A percentile compares a stretch with the other conserved stretches of the same genome.
phyloP scores from a whole-genome alignment of 2,888 invertebrate species.

The Muscina levida region DNA sequence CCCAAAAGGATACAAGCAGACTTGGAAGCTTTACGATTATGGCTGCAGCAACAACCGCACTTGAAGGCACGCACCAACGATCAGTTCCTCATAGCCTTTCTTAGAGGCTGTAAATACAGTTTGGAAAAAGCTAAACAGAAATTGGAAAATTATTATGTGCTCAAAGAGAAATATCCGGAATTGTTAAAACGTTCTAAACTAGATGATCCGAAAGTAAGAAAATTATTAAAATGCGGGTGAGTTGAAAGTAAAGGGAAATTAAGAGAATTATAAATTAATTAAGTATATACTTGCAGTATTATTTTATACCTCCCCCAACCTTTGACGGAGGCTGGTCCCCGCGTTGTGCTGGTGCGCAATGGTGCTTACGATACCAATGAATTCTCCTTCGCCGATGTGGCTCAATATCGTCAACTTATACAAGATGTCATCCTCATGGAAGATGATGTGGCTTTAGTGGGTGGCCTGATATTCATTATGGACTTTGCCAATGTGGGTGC shows the following conservation, averaged over 20 bases:
- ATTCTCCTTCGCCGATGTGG: slow-evolving; percentile 80
- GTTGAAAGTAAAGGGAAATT: background rate
- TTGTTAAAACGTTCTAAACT: slow-evolving; percentile 35
- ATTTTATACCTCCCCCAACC: slow-evolving; percentile 74
- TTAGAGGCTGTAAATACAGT: slow-evolving; percentile 81
- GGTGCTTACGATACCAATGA: slow-evolving; percentile 80
- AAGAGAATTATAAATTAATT: background rate
- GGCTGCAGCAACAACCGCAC: slow-evolving; percentile 80
- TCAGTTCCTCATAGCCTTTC: slow-evolving; percentile 80
- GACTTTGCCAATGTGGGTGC: slow-evolving; percentile 82
- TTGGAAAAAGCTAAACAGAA: slow-evolving; percentile 81
- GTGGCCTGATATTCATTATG: slow-evolving; percentile 81
- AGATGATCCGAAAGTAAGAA: slow-evolving; percentile 32
- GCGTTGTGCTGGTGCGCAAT: slow-evolving; percentile 80
- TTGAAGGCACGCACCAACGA: slow-evolving; percentile 73
- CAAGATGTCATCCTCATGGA: slow-evolving; percentile 83
- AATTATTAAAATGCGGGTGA: slow-evolving; percentile 51
- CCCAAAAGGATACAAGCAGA: slow-evolving; percentile 70
- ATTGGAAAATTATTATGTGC: slow-evolving; percentile 81
- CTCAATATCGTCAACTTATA: slow-evolving; percentile 82
- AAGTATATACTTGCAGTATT: slow-evolving; percentile 69
- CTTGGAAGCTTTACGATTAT: slow-evolving; percentile 77
- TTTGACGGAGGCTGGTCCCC: slow-evolving; percentile 79
- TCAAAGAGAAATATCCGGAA: slow-evolving; percentile 77
- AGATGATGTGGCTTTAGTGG: slow-evolving; percentile 82